A percentile compares a stretch with the other conserved stretches of the same genome.
Conservation (phyloP, 2,797 vertebrate genomes). For the Thaleichthys pacificus region DNA sequence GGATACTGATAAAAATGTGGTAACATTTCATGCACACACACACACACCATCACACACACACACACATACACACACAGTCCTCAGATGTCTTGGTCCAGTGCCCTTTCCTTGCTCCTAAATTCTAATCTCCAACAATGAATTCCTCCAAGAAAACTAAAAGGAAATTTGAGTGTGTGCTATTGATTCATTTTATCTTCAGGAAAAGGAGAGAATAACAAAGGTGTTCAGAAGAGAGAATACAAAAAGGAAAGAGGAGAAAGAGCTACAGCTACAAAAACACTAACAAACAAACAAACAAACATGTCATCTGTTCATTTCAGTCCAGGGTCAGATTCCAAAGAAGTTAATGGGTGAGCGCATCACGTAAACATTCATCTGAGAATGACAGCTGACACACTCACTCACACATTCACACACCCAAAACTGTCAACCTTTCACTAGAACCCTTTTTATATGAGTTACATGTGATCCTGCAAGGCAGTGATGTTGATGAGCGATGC, state of each 20-base stretch:
- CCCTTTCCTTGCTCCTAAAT: neutral
- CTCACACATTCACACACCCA: neutral
- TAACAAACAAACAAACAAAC: no score
- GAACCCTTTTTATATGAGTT: slow-evolving; percentile 12
- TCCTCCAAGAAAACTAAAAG: neutral
- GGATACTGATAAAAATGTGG: no score
- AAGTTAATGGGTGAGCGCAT: slow-evolving; percentile 77
- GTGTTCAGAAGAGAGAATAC: slow-evolving; percentile 33
- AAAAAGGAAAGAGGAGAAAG: slow-evolving; percentile 30
- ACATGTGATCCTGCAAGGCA: neutral
- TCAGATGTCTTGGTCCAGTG: neutral
- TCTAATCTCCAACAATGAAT: slow-evolving; percentile 1
- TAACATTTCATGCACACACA: neutral
- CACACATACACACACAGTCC: neutral
- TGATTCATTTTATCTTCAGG: slow-evolving; percentile 29
- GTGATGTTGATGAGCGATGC: neutral
- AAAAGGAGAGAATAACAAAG: slow-evolving; percentile 9
- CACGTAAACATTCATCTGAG: slow-evolving; percentile 2
- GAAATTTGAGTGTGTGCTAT: neutral
- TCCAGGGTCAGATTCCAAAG: slow-evolving; percentile 70
- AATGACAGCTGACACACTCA: neutral
- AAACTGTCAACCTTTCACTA: slow-evolving; percentile 33
- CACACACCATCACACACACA: neutral
- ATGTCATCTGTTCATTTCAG: slow-evolving; percentile 80
- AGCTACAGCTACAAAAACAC: slow-evolving; percentile 47